Evolutionary conservation across 64 coral and sea anemone species (phyloP), one percentile per base, ranked within the genome.

Genomic region (Stichodactyla helianthus): DNA sequence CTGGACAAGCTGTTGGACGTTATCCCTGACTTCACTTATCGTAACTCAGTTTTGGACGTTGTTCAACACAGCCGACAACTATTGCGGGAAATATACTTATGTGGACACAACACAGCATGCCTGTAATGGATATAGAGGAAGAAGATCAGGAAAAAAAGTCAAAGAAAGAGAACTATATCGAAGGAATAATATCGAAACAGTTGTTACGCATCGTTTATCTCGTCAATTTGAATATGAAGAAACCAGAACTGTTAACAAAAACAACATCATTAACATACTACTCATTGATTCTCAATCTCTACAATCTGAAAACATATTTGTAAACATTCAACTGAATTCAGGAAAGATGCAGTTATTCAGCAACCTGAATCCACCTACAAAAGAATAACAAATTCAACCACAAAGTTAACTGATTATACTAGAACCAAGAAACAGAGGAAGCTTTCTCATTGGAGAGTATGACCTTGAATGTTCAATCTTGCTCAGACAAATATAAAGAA

Each of bases 291-390:
- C 59, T 62, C 59, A 62, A 62, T 18, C 8, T 10, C 18, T 18
- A 10, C 59, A 62, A 62, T 62, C 59, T 62, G 9, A 8, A 18
- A 62, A 10, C 18, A 10, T 10, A 10, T 10, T 62, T 62, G 59
- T 62, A 62, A 62, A 62, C 59, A 62, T n/a, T 62, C 59, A 62
- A 62, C 59, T 62, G 59, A 62, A 62, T n/a, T 62, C 59, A 62
- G 59, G 59, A 62, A n/a, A n/a, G n/a, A n/a, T n/a, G n/a, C n/a
- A n/a, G n/a, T n/a, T n/a, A n/a, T n/a, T n/a, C n/a, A n/a, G 59
- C 59, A 62, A 62, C 59, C 59, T 62, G 59, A 62, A 62, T 62
- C 59, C 59, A n/a, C n/a, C n/a, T n/a, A n/a, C n/a, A n/a, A n/a
- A n/a, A n/a, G n/a, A n/a, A n/a, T n/a, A n/a, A n/a, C n/a, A n/a